A percentile compares a stretch with the other conserved stretches of the same genome.
Conservation (phyloP, 2,797 vertebrate genomes). For the Megaceryle alcyon region DNA sequence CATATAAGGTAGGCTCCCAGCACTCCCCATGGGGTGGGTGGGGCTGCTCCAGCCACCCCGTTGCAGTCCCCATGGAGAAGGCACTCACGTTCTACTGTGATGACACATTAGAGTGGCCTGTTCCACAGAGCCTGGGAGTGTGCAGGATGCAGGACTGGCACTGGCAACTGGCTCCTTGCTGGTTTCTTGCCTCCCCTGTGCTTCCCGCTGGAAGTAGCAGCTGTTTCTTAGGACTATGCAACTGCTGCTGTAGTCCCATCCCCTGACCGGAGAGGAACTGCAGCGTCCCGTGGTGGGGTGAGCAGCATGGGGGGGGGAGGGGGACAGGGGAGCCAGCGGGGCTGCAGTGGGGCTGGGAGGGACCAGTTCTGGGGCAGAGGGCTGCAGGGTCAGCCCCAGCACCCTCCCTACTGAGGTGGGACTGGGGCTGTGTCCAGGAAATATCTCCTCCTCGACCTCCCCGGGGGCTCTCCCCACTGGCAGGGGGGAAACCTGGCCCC, state of each 20-base stretch:
- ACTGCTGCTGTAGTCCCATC: fast-evolving
- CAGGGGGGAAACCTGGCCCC: not conserved
- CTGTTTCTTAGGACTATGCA: fast-evolving
- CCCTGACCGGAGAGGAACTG: not conserved
- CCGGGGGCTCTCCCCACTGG: fast-evolving
- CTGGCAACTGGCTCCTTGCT: fast-evolving
- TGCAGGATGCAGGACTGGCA: fast-evolving
- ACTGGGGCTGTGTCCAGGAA: not conserved
- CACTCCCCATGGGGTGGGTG: fast-evolving
- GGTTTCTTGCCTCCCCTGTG: not conserved
- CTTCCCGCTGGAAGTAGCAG: not conserved
- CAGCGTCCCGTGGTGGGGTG: not conserved
- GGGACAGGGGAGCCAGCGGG: no score
- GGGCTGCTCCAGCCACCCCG: not conserved
- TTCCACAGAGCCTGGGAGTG: not conserved
- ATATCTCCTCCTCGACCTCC: not conserved
- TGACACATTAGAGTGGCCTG: not conserved
- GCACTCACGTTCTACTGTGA: fast-evolving
- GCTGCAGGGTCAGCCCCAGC: not conserved
- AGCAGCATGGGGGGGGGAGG: not conserved
- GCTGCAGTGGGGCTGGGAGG: not conserved
- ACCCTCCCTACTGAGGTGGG: not conserved
- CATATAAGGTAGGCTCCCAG: fast-evolving
- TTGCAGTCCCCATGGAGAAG: not conserved
- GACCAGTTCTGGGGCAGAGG: not conserved